Base-by-base conservation (phyloP, 1,140 invertebrate genomes). In the Pristionchus pacificus region DNA sequence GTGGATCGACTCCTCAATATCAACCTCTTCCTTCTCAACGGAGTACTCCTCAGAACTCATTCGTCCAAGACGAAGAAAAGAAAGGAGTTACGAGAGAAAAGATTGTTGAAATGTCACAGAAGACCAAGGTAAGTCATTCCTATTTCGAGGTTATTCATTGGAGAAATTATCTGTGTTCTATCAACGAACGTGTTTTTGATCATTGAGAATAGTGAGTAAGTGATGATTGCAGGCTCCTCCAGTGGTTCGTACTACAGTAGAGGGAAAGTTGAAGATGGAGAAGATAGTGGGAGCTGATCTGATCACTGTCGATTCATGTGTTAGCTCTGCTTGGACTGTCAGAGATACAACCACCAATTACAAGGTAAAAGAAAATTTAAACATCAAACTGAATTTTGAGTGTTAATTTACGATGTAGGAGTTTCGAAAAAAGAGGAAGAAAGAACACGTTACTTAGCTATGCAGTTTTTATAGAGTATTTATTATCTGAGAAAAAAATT, bases 211-310 rank as follows among this genome's bases (percentile, higher is more conserved):
- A n/a, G n/a, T n/a, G n/a, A n/a, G n/a, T n/a, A n/a, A n/a, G n/a
- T n/a, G n/a, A n/a, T n/a, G 6, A 15, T 19, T 67, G 14, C 33
- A 67, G 29, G 65, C 33, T 24, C 49, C 49, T 29, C 65, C 65
- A 2, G 29, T 67, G 65, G 67, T 75, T 32, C 71, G 74, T 28
- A 75, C 74, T 61, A 75, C 74, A 32, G 74, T 75, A 6, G 74
- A 75, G 69, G 74, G 74, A 57, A 72, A 74, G 38, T 63, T 75
- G 1, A 68, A 67, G 63, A 75, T 75, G 74, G 74, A 75, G 31
- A 75, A 75, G 60, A 72, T 75, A 24, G 74, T 75, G 15, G 74
- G 74, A 32, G 74, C 74, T 24, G 71, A 75, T 38, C 58, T 75
- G 71, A 75, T 73, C 32, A 75, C 74, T 49, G 71, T 75, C 30